Evolutionary conservation across 2,888 invertebrate species (phyloP), one percentile per base, ranked within the genome.

Genomic region (Cactoblastis cactorum): DNA sequence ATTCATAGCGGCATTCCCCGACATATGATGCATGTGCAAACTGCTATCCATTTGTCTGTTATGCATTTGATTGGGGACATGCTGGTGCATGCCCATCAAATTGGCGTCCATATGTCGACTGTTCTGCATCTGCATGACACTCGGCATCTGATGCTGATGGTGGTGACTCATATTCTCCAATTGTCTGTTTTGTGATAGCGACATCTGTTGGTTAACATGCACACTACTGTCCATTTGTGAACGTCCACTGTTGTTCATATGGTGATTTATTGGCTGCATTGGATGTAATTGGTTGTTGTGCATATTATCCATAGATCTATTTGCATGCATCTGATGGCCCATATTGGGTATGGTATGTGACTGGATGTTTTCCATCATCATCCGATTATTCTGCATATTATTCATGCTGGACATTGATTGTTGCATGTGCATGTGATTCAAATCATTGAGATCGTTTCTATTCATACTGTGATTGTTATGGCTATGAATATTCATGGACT

Each of bases 11-110:
- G 71, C 62, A 64, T 74, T 85, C 52, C 74, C 77, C 9, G 82
- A 59, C 77, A 88, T 83, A 61, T 89, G 89, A 67, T 88, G 89
- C 80, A 88, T 83, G 55, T 87, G 85, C 74, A 87, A 81, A 52
- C 62, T 77, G 56, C 77, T 86, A 50, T 87, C 89, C 57, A 87
- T 72, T 57, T 83, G 86, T 55, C 87, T 75, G 55, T 80, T 84
- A 58, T 90, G 90, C 72, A 88, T 83, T 74, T 87, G 86, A 59
- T 83, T 84, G 1, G 83, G 72, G 28, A 80, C 71, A 67, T 88
- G 87, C 59, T 83, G 84, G 61, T 90, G 89, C 76, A 89, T 83
- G 41, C 74, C 70, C 78, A 88, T 80, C 57, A 86, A 63, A 53
- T 82, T 84, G 53, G 69, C 81, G 15, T 88, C 88, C 15, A 83